Conservation (phyloP, 2,888 invertebrate species). For the Phragmatobia fuliginosa region DNA sequence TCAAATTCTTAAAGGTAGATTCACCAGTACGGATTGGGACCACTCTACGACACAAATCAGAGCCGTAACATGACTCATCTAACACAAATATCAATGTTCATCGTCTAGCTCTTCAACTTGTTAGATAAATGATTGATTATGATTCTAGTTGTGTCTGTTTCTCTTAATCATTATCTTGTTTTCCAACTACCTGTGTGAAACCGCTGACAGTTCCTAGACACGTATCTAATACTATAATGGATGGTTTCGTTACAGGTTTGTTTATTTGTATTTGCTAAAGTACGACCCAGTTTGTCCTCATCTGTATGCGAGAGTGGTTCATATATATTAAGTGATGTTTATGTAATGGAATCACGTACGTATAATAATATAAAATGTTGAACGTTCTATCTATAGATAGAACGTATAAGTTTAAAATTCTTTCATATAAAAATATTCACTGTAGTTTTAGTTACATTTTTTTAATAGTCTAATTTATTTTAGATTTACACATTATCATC, state of each 20-base stretch:
- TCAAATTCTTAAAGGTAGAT: not conserved
- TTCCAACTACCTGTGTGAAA: not conserved
- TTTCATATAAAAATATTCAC: not conserved
- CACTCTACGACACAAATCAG: not conserved
- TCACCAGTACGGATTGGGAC: not conserved
- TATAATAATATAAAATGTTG: not conserved
- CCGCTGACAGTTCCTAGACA: constrained; percentile 12
- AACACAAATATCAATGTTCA: not conserved
- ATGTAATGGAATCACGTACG: not conserved
- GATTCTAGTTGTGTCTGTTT: not conserved
- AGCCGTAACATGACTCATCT: not conserved
- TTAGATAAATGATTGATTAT: not conserved
- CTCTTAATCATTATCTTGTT: not conserved
- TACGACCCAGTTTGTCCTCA: constrained; percentile 1
- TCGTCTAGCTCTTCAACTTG: not conserved
- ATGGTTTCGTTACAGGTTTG: constrained; percentile 8
- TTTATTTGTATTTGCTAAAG: constrained; percentile 17
- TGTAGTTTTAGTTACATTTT: too few species aligned
- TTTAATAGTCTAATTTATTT: too few species aligned
- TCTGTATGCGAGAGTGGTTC: not conserved
- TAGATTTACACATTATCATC: too few species aligned
- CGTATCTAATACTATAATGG: constrained; percentile 11
- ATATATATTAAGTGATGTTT: not conserved
- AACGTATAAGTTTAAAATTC: not conserved
- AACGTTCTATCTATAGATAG: not conserved